Conservation (phyloP, 1,140 invertebrate species). For the Aradophagus sp. region DNA sequence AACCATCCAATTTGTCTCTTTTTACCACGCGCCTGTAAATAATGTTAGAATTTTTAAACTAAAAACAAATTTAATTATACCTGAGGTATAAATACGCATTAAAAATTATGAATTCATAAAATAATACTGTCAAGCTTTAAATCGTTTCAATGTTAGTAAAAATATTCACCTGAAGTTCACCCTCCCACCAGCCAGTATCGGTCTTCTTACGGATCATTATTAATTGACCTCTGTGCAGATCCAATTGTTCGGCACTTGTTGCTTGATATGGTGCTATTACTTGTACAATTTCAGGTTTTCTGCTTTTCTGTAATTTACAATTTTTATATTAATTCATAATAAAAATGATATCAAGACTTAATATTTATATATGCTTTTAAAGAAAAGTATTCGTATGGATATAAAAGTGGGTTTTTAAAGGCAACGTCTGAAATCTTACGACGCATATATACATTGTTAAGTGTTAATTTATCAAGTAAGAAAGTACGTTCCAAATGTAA, state of each 20-base stretch:
- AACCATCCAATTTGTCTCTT: conserved; percentile 98
- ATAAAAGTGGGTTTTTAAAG: no score
- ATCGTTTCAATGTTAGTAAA: no score
- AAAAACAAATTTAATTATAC: conserved; percentile 2
- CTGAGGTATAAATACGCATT: neutral
- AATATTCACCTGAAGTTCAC: conserved; percentile 90
- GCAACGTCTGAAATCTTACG: no score
- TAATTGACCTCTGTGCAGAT: conserved; percentile 92
- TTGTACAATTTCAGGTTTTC: conserved; percentile 91
- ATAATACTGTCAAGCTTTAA: conserved; percentile 6
- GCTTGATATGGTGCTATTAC: conserved; percentile 92
- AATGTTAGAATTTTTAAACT: no score
- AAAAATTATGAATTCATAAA: conserved; percentile 6
- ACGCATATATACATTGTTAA: no score
- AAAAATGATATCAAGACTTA: no score
- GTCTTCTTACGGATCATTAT: conserved; percentile 97
- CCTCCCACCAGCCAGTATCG: conserved; percentile 99
- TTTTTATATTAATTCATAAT: no score
- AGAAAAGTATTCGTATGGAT: no score
- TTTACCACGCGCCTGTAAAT: conserved; percentile 90
- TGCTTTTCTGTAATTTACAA: conserved; percentile 74
- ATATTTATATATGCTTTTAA: no score
- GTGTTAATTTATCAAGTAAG: no score
- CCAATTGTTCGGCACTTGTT: conserved; percentile 92
- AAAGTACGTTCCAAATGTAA: no score